Base-by-base conservation (phyloP, 2,888 invertebrate species). In the Dryocosmus kuriphilus region DNA sequence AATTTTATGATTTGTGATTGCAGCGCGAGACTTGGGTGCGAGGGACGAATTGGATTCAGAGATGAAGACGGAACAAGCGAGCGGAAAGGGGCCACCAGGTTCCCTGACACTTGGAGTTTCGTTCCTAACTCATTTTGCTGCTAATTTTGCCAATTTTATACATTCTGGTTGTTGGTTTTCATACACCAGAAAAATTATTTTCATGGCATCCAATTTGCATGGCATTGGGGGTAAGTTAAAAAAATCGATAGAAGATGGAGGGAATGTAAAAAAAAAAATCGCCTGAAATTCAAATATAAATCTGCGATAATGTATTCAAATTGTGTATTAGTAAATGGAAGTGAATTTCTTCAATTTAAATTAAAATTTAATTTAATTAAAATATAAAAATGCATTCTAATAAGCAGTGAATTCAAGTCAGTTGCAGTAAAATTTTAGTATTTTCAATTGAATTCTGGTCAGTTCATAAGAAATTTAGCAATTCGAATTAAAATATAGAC, bases 171-270 rank as follows among this genome's bases (percentile, higher is more conserved):
- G 74, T 90, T 6, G 86, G 85, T 16, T 85, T 87, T 55, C 71
- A 71, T 9, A 19, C 19, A 9, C 71, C 71, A 1, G 55, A 78
- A 4, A 35, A 80, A 0, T 87, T 90, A 38, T 91, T 91, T 80
- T 83, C 89, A 1, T 91, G 91, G 90, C 91, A 91, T 85, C 90
- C 90, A 3, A 89, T 90, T 79, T 90, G 89, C 77, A 88, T 89
- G 88, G 62, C 86, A 22, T 57, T 90, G 57, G 91, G 90, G 62
- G 91, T 91, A 84, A 89, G 90, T 51, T 67, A 60, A 22, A 60
- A 60, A 22, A 24, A 60, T 1, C 4, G 30, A 35, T 11, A 11
- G 35, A 35, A 35, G 2, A 35, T 35, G 35, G 2, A 35, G 35
- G 11, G 8, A 35, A 11, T 35, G 9, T 0, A 11, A 35, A 35